Base-by-base conservation (phyloP, 2,797 vertebrate species). In the Pteropus rufus region DNA sequence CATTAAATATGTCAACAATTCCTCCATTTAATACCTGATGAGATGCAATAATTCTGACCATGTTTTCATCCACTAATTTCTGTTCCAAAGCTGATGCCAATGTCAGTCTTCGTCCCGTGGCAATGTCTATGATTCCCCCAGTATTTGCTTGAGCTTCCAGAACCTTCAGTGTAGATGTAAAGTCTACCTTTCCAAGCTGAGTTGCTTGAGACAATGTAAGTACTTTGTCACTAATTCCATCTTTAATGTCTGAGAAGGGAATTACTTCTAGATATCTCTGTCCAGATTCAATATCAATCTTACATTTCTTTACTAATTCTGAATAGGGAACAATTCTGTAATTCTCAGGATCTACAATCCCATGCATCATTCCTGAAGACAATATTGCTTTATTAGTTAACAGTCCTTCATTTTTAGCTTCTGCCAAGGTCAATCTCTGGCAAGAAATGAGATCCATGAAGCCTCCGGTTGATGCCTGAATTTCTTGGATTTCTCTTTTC, bases 271-370 rank as follows among this genome's bases (percentile, higher is more conserved):
- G 98, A 85, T 99, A 99, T 92, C 99, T 99, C 95, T 99, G 99
- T 31, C 99, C 99, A 29, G 99, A 99, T 46, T 99, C 98, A 26
- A 99, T 95, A 93, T 99, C 99, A 75, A 99, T 99, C 95, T 98
- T 99, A 52, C 99, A 99, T 97, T 99, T 99, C 95, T 98, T 99
- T 31, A 99, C 86, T 69, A 99, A 97, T 70, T 99, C 99, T 0
- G 98, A 99, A 95, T 99, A 99, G n/a, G 99, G 99, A 39, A 99
- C 94, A n/a, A 99, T 54, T 34, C 2, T 92, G 73, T 98, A 99
- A 75, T 89, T 99, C 83, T 99, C 98, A 0, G 99, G 99, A 96
- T 99, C 99, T 31, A 99, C 89, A 0, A 99, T 91, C 1, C 98
- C 99, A 69, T 98, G 97, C 31, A 96, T 98, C 96, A 99, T 96